Evolutionary conservation across 2,113 vertebrate species (phyloP).

Genomic region (Sinocyclocheilus rhinocerous): DNA sequence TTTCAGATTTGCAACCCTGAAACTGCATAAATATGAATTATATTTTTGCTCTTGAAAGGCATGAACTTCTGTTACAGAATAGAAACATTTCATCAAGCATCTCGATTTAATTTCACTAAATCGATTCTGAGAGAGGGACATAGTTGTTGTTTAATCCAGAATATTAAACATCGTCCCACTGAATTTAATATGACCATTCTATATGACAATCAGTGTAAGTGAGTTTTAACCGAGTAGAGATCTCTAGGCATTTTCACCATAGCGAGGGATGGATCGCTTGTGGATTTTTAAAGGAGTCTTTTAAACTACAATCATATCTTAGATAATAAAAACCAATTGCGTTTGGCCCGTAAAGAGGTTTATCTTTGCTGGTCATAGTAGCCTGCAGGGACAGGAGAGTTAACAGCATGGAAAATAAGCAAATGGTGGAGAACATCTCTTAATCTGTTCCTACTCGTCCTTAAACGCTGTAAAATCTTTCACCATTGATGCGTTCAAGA

Average conservation of each 20-base stretch:
- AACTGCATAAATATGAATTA: not conserved
- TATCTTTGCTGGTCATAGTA: constrained; percentile 78
- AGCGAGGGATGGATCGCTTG: constrained; percentile 30
- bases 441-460: constrained; percentile 64
- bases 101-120: constrained; percentile 18
- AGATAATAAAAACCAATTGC: constrained; percentile 79
- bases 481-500: constrained; percentile 31
- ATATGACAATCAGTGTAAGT: constrained; percentile 31
- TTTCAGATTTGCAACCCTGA: not conserved
- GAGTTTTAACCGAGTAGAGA: constrained; percentile 19
- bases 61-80: not conserved
- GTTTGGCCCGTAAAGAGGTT: constrained; percentile 78
- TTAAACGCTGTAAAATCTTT: constrained; percentile 56
- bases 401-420: constrained; percentile 73
- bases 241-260: not conserved
- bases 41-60: not conserved
- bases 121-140: not conserved
- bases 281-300: constrained; percentile 49
- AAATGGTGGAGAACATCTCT: constrained; percentile 69
- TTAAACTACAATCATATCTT: constrained; percentile 75
- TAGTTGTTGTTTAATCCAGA: constrained; percentile 63
- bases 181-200: constrained; percentile 21
- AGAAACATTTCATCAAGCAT: constrained; percentile 9
- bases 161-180: constrained; percentile 52
- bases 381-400: constrained; percentile 75